phyloP scores from a whole-genome alignment of 2,888 invertebrate species.

The Drosophila prolongata region DNA sequence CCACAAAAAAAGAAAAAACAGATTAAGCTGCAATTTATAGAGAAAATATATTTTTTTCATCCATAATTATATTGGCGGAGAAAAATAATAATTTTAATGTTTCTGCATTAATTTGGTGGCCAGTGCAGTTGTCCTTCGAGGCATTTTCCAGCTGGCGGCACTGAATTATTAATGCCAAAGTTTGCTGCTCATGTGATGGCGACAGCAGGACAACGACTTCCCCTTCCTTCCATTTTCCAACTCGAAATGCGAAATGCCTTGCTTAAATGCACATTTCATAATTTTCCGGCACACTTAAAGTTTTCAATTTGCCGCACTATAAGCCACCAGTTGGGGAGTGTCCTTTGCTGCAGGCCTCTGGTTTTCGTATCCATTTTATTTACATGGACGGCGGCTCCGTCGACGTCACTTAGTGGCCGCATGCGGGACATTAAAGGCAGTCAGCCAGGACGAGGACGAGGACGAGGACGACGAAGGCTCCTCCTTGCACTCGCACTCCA shows the following conservation, averaged over 20 bases:
- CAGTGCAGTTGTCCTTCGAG: conserved; percentile 52
- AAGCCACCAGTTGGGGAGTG: conserved; percentile 16
- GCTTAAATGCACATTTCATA: conserved; percentile 59
- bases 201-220: conserved; percentile 23
- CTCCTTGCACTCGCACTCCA: conserved; percentile 10
- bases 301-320: conserved; percentile 62
- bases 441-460: conserved; percentile 30
- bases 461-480: conserved; percentile 25
- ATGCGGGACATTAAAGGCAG: conserved; percentile 61
- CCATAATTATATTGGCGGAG: conserved; percentile 23
- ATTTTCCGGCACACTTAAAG: conserved; percentile 63
- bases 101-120: conserved; percentile 70
- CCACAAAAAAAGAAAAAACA: conserved; percentile 36
- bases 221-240: conserved; percentile 17
- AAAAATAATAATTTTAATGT: conserved; percentile 51
- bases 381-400: conserved; percentile 35
- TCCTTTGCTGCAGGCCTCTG: conserved; percentile 20
- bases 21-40: conserved; percentile 35
- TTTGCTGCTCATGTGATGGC: conserved; percentile 41
- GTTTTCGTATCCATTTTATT: conserved; percentile 59
- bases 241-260: conserved; percentile 24
- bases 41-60: conserved; percentile 20
- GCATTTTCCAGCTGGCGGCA: conserved; percentile 13
- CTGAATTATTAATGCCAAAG: conserved; percentile 65
- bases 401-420: conserved; percentile 37